Base-by-base conservation (phyloP, 2,888 invertebrate species). In the Heliconius ethilla region DNA sequence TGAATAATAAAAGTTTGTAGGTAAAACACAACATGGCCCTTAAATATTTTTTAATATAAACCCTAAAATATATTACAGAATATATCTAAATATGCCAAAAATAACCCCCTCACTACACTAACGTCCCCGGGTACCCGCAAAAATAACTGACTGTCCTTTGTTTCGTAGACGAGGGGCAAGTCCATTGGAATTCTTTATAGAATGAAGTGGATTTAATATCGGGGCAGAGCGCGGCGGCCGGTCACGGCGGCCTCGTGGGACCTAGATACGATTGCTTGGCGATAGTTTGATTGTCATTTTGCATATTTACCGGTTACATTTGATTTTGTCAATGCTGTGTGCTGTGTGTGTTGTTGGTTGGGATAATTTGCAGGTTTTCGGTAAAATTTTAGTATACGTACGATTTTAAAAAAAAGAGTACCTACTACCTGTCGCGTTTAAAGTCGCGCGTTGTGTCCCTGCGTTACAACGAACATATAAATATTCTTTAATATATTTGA, bases 151-250 rank as follows among this genome's bases (percentile, higher is more conserved):
- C 75, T 45, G 67, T 82, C 83, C 83, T 82, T 83, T 85, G 85
- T 85, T 83, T 83, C 82, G 79, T 77, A 76, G 78, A 72, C 80
- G 82, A 75, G 80, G 80, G 79, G 70, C 80, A 84, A 89, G 88
- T 92, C 90, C 91, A 91, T 91, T 89, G 92, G 92, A 91, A 92
- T 92, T 92, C 91, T 90, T 91, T 90, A 89, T 89, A 89, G 89
- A 81, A 82, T 83, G 92, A 90, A 94, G 92, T 92, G 90, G 93
- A 94, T 94, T 94, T 94, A 94, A 94, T 94, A 94, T 94, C 91
- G 88, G 84, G 84, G 81, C 83, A 90, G 93, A 91, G 92, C 92
- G 87, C 86, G 85, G 87, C 87, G 91, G 87, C 86, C 86, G 78
- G 65, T 40, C 62, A 70, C 66, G 55, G 65, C 74, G 45, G 75